Base-by-base conservation (phyloP, 2,113 vertebrate species). In the Lophotis ruficrista region DNA sequence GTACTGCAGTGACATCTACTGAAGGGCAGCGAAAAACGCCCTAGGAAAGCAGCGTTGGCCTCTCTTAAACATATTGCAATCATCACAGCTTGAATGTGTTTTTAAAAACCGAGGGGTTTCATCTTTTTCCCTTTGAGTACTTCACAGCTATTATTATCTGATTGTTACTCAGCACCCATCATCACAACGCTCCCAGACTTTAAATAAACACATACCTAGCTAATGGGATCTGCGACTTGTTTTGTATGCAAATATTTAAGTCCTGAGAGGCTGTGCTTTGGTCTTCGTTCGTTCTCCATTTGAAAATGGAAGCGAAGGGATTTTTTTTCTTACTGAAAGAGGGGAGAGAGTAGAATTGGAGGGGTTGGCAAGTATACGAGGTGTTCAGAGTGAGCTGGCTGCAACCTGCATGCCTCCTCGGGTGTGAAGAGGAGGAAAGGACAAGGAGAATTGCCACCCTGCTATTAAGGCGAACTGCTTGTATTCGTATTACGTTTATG, bases 1-100 rank as follows among this genome's bases (percentile, higher is more conserved):
- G 93, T 93, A 53, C 82, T 95, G 92, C 94, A 98, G 92, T 97
- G 98, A 98, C 98, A 98, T 90, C 98, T 98, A 87, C 76, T 96
- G 98, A 94, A 88, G 35, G 19, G 95, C 96, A 91, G 51, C 1
- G 35, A 93, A 94, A 95, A 87, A 70, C 27, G 23, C 22, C 58
- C 73, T 37, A n/a, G 76, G 50, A 84, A 96, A 91, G 30, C 37
- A 71, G 10, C 2, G 0, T 4, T 76, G 22, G 30, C 50, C 38
- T 87, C 12, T 79, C 51, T 61, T 33, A 80, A 65, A 70, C 7
- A 31, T 28, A 90, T 47, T 9, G 6, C 12, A 62, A 37, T 19
- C 45, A 73, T 33, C 60, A 47, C 37, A 68, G 58, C 41, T 84
- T 69, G 31, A 35, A 61, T 38, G 10, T 51, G 20, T 69, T 72